phyloP scores from a whole-genome alignment of 2,113 vertebrate species.

The Sarotherodon lohbergeri region DNA sequence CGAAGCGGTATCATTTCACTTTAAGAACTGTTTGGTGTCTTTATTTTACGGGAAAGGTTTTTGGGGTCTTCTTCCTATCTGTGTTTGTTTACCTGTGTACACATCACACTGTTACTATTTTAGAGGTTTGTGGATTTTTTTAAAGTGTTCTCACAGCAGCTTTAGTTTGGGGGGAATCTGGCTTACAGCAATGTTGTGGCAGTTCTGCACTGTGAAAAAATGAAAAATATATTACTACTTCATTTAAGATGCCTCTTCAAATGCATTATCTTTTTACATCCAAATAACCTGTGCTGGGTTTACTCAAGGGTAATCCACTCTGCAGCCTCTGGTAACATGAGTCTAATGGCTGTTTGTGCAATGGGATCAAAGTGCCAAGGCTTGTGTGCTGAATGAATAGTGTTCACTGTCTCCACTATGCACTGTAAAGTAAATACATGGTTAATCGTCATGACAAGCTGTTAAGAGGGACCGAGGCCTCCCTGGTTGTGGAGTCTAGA shows the following conservation, averaged over 20 bases:
- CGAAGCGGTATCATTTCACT: accelerated
- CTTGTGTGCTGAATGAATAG: not conserved
- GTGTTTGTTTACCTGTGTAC: not conserved
- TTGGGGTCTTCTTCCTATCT: not conserved
- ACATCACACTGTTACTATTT: not conserved
- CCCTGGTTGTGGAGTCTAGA: slow-evolving; percentile 26
- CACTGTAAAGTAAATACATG: slow-evolving; percentile 16
- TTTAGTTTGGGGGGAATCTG: slow-evolving; percentile 4
- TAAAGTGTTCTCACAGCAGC: not conserved
- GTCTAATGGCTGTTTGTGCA: slow-evolving; percentile 11
- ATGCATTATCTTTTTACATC: slow-evolving; percentile 32
- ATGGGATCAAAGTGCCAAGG: slow-evolving; percentile 3
- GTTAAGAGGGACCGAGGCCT: slow-evolving; percentile 41
- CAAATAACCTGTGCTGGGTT: slow-evolving; percentile 20
- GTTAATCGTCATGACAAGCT: slow-evolving; percentile 48
- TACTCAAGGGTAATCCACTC: slow-evolving; percentile 54
- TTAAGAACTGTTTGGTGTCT: not conserved
- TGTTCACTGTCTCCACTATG: not conserved
- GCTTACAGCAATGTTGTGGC: slow-evolving; percentile 27
- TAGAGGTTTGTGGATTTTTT: not conserved
- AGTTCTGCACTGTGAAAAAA: slow-evolving; percentile 9
- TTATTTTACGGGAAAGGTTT: not conserved
- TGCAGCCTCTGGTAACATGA: not conserved
- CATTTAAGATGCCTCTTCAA: slow-evolving; percentile 7
- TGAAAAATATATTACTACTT: not conserved